Base-by-base conservation (phyloP, 2,888 invertebrate species). In the Ophioninae sp. region DNA sequence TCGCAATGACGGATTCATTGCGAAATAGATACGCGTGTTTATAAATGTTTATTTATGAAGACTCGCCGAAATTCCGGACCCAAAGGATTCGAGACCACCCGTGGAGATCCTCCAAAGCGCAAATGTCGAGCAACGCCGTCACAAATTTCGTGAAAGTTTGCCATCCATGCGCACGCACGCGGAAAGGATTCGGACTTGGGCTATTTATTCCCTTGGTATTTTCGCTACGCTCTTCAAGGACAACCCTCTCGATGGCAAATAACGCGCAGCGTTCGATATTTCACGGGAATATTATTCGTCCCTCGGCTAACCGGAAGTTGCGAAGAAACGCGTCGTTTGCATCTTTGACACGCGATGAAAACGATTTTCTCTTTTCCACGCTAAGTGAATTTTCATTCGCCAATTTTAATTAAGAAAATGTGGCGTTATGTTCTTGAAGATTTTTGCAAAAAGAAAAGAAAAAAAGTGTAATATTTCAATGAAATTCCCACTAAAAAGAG, bases 61-160 rank as follows among this genome's bases (percentile, higher is more conserved):
- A 44, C 23, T 67, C 72, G 2, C 44, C 75, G 69, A 61, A 3
- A 13, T 3, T 20, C 13, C 58, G 85, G 68, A 51, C 51, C 72
- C 67, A 30, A 82, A 63, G 41, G 30, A 63, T 30, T 9, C 37
- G 63, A 6, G 10, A 39, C 30, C 67, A 75, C 80, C 79, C 84
- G 78, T 79, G 71, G 81, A 22, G 81, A 86, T 78, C 75, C 77
- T 77, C 67, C 75, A 80, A 79, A 58, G 76, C 77, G 65, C 75
- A 75, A 78, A 79, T 83, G 17, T 79, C 78, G 74, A 56, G 74
- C 75, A 63, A 74, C 22, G 37, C 39, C 44, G 9, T 30, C 30
- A 6, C 39, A 41, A 63, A 72, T 63, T 76, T 76, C 72, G 58
- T 76, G 51, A 76, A 30, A 72, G 73, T 51, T 68, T 67, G 37